These are phyloP conservation scores for Drosophila persimilis DNA, from an alignment of 1,140 invertebrate genomes.

Conservation along the genomic window DNA sequence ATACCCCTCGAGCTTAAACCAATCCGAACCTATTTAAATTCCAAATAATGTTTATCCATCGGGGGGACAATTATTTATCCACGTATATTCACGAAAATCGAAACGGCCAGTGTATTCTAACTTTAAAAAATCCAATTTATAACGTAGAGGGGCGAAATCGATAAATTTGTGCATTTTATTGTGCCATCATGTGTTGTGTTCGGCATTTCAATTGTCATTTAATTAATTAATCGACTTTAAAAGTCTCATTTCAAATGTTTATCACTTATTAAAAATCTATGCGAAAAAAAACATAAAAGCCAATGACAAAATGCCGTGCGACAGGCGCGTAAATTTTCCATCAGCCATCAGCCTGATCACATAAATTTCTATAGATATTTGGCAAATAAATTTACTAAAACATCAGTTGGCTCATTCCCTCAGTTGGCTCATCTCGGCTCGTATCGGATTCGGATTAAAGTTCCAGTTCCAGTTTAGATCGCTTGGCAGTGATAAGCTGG, in stretches of 20 bases:
- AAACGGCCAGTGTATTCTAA: slow-evolving; percentile 15
- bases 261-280: slow-evolving; percentile 78
- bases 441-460: slow-evolving; percentile 1
- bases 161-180: slow-evolving; percentile 72
- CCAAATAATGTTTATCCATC: slow-evolving; percentile 32
- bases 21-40: slow-evolving; percentile 30
- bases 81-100: slow-evolving; percentile 29
- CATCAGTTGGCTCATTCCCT: slow-evolving; percentile 44
- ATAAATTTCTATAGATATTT: slow-evolving; percentile 75
- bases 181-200: slow-evolving; percentile 33
- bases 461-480: slow-evolving; percentile 62
- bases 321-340: slow-evolving; percentile 62
- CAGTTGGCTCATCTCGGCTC: background rate
- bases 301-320: slow-evolving; percentile 53
- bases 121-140: slow-evolving; percentile 14
- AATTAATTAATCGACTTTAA: slow-evolving; percentile 80
- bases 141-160: slow-evolving; percentile 48
- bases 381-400: slow-evolving; percentile 71
- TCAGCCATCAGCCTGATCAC: slow-evolving; percentile 18
- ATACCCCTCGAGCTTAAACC: background rate
- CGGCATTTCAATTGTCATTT: slow-evolving; percentile 72
- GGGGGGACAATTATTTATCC: slow-evolving; percentile 21
- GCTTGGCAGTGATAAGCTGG: slow-evolving; percentile 71
- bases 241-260: slow-evolving; percentile 70
- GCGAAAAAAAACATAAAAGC: slow-evolving; percentile 41